Percentiles rank a stretch among this genome's conserved stretches.
These are phyloP conservation scores for Myotis findleyi DNA, from an alignment of 2,797 vertebrate genomes.

Conservation along the genomic window DNA sequence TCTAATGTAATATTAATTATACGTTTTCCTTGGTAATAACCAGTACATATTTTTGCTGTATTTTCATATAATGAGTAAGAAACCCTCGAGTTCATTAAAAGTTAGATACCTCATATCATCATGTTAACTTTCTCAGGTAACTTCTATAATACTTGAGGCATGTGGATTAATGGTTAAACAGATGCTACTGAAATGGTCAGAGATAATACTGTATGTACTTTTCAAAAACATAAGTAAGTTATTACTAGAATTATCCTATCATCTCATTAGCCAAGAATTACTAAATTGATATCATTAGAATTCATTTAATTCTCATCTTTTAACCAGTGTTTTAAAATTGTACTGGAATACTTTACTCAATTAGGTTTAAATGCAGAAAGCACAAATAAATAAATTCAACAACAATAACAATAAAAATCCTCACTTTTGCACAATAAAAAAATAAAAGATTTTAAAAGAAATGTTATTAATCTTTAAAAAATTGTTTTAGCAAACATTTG, in stretches of 20 bases:
- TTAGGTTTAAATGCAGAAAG: conserved; percentile 39
- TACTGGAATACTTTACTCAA: background rate
- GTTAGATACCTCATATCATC: background rate
- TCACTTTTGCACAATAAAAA: background rate
- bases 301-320: background rate
- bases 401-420: background rate
- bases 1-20: background rate
- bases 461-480: background rate
- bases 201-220: background rate
- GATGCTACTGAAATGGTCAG: background rate
- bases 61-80: conserved; percentile 8
- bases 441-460: conserved; percentile 1
- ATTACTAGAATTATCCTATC: background rate
- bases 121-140: background rate
- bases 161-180: conserved; percentile 1
- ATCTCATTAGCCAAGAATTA: conserved; percentile 12
- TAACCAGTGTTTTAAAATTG: background rate
- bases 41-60: background rate
- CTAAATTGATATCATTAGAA: conserved; percentile 10
- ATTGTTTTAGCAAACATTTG: background rate
- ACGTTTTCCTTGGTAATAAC: background rate
- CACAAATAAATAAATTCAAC: background rate
- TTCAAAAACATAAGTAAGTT: background rate
- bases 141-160: background rate
- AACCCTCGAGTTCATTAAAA: background rate